A percentile compares a stretch with the other conserved stretches of the same genome.
phyloP scores from a whole-genome alignment of 1,140 invertebrate genomes.

The Sitodiplosis mosellana region DNA sequence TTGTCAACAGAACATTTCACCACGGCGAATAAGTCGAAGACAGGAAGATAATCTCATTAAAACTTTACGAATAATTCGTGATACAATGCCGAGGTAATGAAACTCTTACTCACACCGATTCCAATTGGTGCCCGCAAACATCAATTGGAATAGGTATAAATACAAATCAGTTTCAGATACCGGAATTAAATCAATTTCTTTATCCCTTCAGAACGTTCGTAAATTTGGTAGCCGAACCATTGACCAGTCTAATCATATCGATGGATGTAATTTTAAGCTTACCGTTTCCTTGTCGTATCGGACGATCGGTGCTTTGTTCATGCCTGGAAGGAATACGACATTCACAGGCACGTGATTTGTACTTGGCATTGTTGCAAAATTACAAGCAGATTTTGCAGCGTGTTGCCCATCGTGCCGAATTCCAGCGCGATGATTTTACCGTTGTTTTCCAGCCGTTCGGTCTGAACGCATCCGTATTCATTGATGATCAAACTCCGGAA shows the following conservation, averaged over 20 bases:
- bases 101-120: not conserved
- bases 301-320: constrained; percentile 21
- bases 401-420: not conserved
- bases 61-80: constrained; percentile 31
- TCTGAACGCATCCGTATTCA: constrained; percentile 19
- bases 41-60: constrained; percentile 30
- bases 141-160: too few species aligned
- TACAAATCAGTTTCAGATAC: too few species aligned
- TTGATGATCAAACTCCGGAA: constrained; percentile 22
- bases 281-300: constrained; percentile 15
- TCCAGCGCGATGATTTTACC: constrained; percentile 30
- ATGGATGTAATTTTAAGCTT: constrained; percentile 4
- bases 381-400: constrained; percentile 1
- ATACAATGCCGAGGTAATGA: constrained; percentile 32
- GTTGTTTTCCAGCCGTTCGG: constrained; percentile 35
- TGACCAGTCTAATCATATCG: constrained; percentile 13
- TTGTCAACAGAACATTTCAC: constrained; percentile 23
- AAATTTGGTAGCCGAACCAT: constrained; percentile 31
- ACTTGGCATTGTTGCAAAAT: not conserved
- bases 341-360: not conserved
- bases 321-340: constrained; percentile 22
- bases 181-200: not conserved
- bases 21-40: constrained; percentile 17
- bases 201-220: constrained; percentile 28
- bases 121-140: too few species aligned